phyloP scores from a whole-genome alignment of 1,140 invertebrate species.

The Drosophila varians region DNA sequence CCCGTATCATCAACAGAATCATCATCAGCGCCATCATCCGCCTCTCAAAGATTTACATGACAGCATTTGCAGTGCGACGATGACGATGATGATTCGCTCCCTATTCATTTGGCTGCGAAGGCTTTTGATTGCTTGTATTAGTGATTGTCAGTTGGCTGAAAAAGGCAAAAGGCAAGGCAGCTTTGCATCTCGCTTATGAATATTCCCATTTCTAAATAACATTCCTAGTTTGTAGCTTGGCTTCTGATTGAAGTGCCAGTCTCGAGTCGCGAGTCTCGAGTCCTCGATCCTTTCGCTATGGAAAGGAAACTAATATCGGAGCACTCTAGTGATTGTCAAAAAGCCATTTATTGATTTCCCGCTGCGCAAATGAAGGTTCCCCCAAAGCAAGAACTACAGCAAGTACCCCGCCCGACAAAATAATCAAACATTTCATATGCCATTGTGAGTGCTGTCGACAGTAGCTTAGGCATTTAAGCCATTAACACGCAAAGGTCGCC shows the following conservation, averaged over 20 bases:
- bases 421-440: conserved; percentile 16
- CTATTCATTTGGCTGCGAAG: conserved; percentile 65
- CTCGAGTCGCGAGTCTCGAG: neutral
- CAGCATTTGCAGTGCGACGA: conserved; percentile 47
- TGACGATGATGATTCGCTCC: conserved; percentile 43
- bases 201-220: conserved; percentile 50
- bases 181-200: conserved; percentile 71
- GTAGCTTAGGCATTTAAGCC: conserved; percentile 43
- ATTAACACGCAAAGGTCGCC: conserved; percentile 73
- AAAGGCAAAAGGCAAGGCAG: conserved; percentile 10
- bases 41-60: conserved; percentile 65
- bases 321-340: conserved; percentile 39
- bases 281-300: conserved; percentile 22
- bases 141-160: conserved; percentile 45
- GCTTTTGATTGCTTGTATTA: conserved; percentile 70
- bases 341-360: conserved; percentile 65
- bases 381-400: neutral
- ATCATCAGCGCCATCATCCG: neutral
- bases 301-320: conserved; percentile 5
- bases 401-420: neutral
- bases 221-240: conserved; percentile 56
- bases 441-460: conserved; percentile 48
- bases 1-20: conserved; percentile 15
- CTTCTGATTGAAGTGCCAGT: conserved; percentile 56
- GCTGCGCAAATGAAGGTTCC: conserved; percentile 35